Conservation (phyloP, 2,888 invertebrate genomes). For the Lithodes maja region DNA sequence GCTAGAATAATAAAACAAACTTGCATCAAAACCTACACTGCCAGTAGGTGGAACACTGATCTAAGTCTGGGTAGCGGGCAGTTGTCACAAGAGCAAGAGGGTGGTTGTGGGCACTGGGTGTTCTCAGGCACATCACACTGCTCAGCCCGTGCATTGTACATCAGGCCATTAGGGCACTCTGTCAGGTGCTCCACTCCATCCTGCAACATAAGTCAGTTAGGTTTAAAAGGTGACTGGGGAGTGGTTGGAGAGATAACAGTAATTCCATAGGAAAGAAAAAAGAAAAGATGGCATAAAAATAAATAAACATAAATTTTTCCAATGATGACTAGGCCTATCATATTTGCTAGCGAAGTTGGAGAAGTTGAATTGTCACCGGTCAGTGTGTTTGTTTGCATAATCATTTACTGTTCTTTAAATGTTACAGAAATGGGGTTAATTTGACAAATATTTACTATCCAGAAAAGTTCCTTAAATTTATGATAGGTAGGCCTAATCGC, state of each 20-base stretch:
- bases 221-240: no score
- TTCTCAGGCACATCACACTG: constrained; percentile 65
- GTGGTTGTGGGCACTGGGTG: constrained; percentile 55
- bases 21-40: constrained; percentile 46
- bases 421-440: no score
- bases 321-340: not conserved
- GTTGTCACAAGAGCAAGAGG: constrained; percentile 61
- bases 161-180: constrained; percentile 56
- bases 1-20: not conserved
- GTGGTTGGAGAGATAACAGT: not conserved
- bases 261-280: not conserved
- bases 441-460: no score
- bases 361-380: no score
- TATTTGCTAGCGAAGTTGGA: no score
- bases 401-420: no score
- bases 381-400: no score
- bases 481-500: no score
- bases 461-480: no score
- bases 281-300: not conserved
- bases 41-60: constrained; percentile 57
- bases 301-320: not conserved
- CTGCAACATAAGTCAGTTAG: constrained; percentile 30
- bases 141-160: constrained; percentile 60
- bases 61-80: constrained; percentile 57
- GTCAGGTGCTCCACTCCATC: constrained; percentile 55